These are phyloP conservation scores for Xiphorhynchus erythropygius DNA, from an alignment of 2,797 vertebrate species.

Conservation along the genomic window DNA sequence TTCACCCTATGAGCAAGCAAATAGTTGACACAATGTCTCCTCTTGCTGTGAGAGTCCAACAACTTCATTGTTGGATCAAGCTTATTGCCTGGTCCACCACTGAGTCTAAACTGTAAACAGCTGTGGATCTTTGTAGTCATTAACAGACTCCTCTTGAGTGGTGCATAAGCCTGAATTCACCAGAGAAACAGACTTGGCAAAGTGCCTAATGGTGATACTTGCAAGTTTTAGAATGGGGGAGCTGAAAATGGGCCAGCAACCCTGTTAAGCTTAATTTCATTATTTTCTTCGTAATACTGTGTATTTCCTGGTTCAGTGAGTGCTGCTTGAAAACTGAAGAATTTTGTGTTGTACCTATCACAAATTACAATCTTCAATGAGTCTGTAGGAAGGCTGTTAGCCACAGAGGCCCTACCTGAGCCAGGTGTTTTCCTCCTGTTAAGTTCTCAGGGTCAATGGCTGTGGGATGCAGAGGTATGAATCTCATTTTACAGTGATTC, in stretches of 20 bases:
- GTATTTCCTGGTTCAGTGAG: not conserved
- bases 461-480: not conserved
- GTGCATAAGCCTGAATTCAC: constrained; percentile 42
- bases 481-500: not conserved
- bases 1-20: not conserved
- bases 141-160: constrained; percentile 48
- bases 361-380: not conserved
- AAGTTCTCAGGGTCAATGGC: not conserved
- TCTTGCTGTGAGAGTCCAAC: constrained; percentile 62
- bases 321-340: not conserved
- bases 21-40: constrained; percentile 53
- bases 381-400: not conserved
- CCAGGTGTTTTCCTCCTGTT: not conserved
- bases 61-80: constrained; percentile 55
- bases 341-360: not conserved
- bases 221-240: constrained; percentile 56
- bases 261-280: constrained; percentile 42
- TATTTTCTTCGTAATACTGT: constrained; percentile 31
- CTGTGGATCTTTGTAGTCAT: constrained; percentile 72
- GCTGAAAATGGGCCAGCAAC: constrained; percentile 56
- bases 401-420: not conserved
- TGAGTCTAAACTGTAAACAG: constrained; percentile 69
- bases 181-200: constrained; percentile 33
- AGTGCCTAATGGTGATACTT: constrained; percentile 37
- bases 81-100: constrained; percentile 51